phyloP scores from a whole-genome alignment of 2,113 vertebrate species.

The Pachycephala philippinensis region DNA sequence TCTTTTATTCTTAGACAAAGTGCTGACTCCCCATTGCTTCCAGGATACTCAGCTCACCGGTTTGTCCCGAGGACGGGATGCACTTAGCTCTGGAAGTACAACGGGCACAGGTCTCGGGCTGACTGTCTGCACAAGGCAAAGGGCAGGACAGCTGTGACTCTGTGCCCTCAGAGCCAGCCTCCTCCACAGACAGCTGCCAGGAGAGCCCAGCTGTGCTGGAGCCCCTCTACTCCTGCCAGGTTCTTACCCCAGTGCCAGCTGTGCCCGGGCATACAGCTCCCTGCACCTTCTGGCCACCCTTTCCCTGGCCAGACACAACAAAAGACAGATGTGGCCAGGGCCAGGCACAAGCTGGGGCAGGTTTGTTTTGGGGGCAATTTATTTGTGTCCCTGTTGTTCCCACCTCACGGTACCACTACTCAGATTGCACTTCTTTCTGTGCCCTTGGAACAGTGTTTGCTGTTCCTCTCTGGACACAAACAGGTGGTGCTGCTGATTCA shows the following conservation, averaged over 20 bases:
- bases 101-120: not conserved
- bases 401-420: not conserved
- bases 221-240: not conserved
- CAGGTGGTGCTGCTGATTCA: not conserved
- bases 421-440: not conserved
- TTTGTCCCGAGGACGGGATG: not conserved
- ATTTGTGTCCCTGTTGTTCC: not conserved
- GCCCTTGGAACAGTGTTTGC: not conserved
- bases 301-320: not conserved
- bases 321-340: not conserved
- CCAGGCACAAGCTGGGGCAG: not conserved
- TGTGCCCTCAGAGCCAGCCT: not conserved
- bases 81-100: not conserved
- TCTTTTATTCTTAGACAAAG: not conserved
- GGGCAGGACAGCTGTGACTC: not conserved
- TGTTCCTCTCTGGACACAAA: not conserved
- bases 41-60: not conserved
- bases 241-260: not conserved
- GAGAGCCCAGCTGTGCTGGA: not conserved
- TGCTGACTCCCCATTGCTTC: not conserved
- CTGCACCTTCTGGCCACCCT: not conserved
- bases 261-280: not conserved
- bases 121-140: not conserved
- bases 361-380: not conserved
- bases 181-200: not conserved